Evolutionary conservation across 2,797 vertebrate species (phyloP).

Genomic region (Agapornis canus): DNA sequence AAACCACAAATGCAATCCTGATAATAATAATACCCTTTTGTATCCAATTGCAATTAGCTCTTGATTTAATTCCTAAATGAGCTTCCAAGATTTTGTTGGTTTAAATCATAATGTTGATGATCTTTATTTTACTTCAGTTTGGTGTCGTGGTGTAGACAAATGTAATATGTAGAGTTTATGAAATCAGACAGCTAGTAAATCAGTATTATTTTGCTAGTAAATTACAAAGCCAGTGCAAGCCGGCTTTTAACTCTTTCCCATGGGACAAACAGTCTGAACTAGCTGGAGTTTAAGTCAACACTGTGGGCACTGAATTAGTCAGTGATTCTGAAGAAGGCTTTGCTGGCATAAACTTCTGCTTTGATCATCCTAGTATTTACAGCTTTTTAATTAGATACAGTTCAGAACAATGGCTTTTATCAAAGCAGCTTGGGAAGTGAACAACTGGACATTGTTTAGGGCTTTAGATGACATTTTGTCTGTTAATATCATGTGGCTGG

Average conservation of each 20-base stretch:
- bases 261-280: slow-evolving; percentile 70
- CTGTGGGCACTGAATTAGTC: slow-evolving; percentile 58
- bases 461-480: slow-evolving; percentile 46
- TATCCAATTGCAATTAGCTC: slow-evolving; percentile 25
- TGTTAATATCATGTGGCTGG: slow-evolving; percentile 44
- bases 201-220: slow-evolving; percentile 73
- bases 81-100: slow-evolving; percentile 33
- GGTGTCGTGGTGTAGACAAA: slow-evolving; percentile 53
- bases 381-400: slow-evolving; percentile 68
- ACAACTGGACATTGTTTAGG: slow-evolving; percentile 57
- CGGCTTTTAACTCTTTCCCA: slow-evolving; percentile 75
- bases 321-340: slow-evolving; percentile 61
- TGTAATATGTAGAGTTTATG: slow-evolving; percentile 50
- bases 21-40: neutral
- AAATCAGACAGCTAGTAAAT: slow-evolving; percentile 76
- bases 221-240: slow-evolving; percentile 53
- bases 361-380: slow-evolving; percentile 67
- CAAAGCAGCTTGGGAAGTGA: slow-evolving; percentile 49
- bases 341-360: slow-evolving; percentile 63
- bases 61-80: slow-evolving; percentile 43
- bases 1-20: neutral
- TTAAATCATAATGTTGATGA: slow-evolving; percentile 28
- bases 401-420: slow-evolving; percentile 61
- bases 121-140: slow-evolving; percentile 24
- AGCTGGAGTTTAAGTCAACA: slow-evolving; percentile 70